A percentile compares a stretch with the other conserved stretches of the same genome.
Conservation (phyloP, 2,888 invertebrate genomes). For the Aphodius granarius region DNA sequence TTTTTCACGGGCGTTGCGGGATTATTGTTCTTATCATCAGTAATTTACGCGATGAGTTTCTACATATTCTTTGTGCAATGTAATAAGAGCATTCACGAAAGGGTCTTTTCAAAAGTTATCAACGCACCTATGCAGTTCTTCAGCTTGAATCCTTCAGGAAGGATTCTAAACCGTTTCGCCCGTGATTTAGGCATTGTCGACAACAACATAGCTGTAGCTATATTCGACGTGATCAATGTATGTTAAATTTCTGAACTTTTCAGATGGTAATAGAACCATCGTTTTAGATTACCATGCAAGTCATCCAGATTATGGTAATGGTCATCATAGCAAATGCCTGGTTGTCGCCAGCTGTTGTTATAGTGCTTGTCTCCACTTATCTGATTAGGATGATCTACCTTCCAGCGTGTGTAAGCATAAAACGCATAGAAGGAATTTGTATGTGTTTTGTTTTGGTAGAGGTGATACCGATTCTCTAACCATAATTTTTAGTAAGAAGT, state of each 20-base stretch:
- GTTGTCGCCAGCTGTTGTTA: constrained; percentile 64
- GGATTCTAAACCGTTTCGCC: constrained; percentile 71
- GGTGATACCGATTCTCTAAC: not conserved
- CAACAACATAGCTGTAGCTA: constrained; percentile 53
- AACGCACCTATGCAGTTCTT: constrained; percentile 70
- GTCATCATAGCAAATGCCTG: constrained; percentile 67
- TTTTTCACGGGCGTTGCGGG: constrained; percentile 55
- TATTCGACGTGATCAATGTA: constrained; percentile 18
- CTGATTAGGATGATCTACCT: constrained; percentile 67
- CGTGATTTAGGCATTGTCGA: constrained; percentile 69
- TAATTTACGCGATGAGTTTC: constrained; percentile 47
- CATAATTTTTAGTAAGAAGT: constrained; percentile 59
- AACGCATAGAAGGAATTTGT: constrained; percentile 65
- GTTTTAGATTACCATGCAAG: not conserved
- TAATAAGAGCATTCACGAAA: constrained; percentile 59
- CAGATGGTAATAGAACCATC: not conserved
- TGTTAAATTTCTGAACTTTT: not conserved
- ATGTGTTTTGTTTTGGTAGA: constrained; percentile 1
- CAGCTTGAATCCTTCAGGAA: constrained; percentile 66
- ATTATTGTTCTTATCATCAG: constrained; percentile 53
- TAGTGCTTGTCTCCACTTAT: constrained; percentile 65
- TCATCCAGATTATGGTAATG: constrained; percentile 24
- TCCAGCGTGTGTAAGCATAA: constrained; percentile 71
- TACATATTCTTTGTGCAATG: constrained; percentile 57
- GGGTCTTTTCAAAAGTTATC: constrained; percentile 60